Percentiles rank a stretch among this genome's conserved stretches.
Evolutionary conservation across 2,888 invertebrate genomes (phyloP).

Genomic region (Sylvicola cinctus): DNA sequence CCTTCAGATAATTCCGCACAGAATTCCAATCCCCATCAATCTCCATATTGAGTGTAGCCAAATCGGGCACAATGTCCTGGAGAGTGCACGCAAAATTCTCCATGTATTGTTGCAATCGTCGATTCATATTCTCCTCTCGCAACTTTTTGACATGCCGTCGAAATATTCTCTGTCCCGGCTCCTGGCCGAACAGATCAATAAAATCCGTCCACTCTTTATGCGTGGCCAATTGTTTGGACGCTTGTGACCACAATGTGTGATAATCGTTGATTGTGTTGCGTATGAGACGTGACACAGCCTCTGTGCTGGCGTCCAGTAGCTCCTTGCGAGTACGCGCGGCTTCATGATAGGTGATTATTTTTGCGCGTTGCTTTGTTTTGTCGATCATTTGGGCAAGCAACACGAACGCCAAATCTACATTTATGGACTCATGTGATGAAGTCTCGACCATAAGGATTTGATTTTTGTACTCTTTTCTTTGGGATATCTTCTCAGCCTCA

Average conservation of each 20-base stretch:
- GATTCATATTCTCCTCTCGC: conserved; percentile 59
- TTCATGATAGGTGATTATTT: conserved; percentile 56
- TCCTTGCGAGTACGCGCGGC: conserved; percentile 73
- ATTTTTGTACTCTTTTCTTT: conserved; percentile 79
- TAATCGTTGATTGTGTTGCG: conserved; percentile 63
- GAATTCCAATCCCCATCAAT: conserved; percentile 55
- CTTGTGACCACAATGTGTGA: conserved; percentile 71
- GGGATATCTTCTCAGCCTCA: conserved; percentile 74
- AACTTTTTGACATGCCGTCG: conserved; percentile 58
- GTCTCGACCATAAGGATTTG: conserved; percentile 81
- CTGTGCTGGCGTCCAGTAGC: conserved; percentile 71
- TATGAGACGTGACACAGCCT: conserved; percentile 74
- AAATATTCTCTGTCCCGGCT: conserved; percentile 58
- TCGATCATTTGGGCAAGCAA: conserved; percentile 83
- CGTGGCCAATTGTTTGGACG: conserved; percentile 64
- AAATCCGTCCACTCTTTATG: conserved; percentile 79
- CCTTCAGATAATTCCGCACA: conserved; percentile 65
- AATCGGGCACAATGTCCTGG: conserved; percentile 58
- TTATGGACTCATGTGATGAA: conserved; percentile 89
- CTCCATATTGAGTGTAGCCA: conserved; percentile 35
- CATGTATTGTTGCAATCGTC: conserved; percentile 55
- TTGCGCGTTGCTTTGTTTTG: conserved; percentile 49
- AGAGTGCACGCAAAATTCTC: conserved; percentile 56
- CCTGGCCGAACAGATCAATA: conserved; percentile 74
- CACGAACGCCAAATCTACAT: conserved; percentile 82